Percentiles rank a stretch among this genome's conserved stretches.
Evolutionary conservation across 2,888 invertebrate genomes (phyloP).

Genomic region (Pycnomerus fuliginosus): DNA sequence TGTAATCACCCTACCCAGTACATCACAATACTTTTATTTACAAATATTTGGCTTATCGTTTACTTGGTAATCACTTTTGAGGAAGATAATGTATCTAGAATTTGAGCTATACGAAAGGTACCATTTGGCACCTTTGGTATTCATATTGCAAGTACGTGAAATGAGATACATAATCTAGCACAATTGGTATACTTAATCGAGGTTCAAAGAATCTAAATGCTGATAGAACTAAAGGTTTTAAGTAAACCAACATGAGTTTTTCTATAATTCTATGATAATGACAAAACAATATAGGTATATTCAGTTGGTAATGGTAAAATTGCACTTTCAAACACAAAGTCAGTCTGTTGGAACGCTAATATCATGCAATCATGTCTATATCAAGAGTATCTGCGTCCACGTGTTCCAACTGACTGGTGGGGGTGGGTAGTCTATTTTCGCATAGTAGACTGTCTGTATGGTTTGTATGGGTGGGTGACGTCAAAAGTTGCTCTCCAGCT

Average conservation of each 20-base stretch:
- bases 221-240: slow-evolving; percentile 22
- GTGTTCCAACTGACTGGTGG: slow-evolving; percentile 51
- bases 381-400: slow-evolving; percentile 57
- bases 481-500: slow-evolving; percentile 61
- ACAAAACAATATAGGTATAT: too few species aligned
- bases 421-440: slow-evolving; percentile 51
- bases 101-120: slow-evolving; percentile 28
- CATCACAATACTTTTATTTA: slow-evolving; percentile 34
- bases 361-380: slow-evolving; percentile 59
- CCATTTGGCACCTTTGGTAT: slow-evolving; percentile 4
- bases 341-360: slow-evolving; percentile 18
- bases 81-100: slow-evolving; percentile 27
- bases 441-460: slow-evolving; percentile 65
- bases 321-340: slow-evolving; percentile 5
- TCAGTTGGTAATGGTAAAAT: slow-evolving; percentile 17
- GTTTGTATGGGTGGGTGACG: slow-evolving; percentile 58
- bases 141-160: slow-evolving; percentile 19
- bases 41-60: slow-evolving; percentile 35
- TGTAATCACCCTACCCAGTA: slow-evolving; percentile 31
- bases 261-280: too few species aligned
- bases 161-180: slow-evolving; percentile 17
- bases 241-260: slow-evolving; percentile 19
- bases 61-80: too few species aligned
- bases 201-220: slow-evolving; percentile 28
- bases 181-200: slow-evolving; percentile 6